Evolutionary conservation across 2,888 invertebrate species (phyloP), one percentile per base, ranked within the genome.

Genomic region (Sisyra terminalis): DNA sequence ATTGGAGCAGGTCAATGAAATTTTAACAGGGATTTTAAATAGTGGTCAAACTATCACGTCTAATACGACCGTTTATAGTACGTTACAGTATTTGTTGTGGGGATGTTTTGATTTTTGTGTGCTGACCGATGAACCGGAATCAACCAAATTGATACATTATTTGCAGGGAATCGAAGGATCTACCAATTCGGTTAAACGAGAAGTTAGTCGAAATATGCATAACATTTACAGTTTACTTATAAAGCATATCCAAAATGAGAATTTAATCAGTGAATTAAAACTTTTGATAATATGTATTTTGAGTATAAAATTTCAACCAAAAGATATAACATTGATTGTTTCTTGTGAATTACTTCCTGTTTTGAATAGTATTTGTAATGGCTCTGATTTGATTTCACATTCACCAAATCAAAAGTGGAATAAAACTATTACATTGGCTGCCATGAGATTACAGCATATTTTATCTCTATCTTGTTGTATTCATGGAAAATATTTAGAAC

Each of bases 301-400:
- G 46, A 73, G 71, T 52, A 65, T 68, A 7, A 63, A 64, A 46
- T 73, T 70, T 52, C 61, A 66, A 47, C 64, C 71, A 0, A 61
- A 63, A 42, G 74, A 75, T 55, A 59, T 75, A 24, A 62, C 63
- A n/a, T 60, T 73, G 32, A 67, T 70, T 2, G 69, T 74, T 7
- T 66, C 67, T 11, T 65, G 67, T 52, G 69, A 69, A 30, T 55
- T 74, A 24, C 57, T 72, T 31, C 60, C 64, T 1, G 56, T 67
- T 8, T 56, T 75, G 32, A 61, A 58, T 47, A 45, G 16, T 46
- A 47, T 35, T 49, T 47, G 43, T 55, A 54, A 18, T 45, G 50
- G 34, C 48, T 48, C 17, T 47, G 50, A 17, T 39, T 40, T n/a
- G 40, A n/a, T 46, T 44, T 24, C 47, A 40, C 9, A 46, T 42